phyloP scores from a whole-genome alignment of 2,113 vertebrate genomes.

The Ceyx margarethae region DNA sequence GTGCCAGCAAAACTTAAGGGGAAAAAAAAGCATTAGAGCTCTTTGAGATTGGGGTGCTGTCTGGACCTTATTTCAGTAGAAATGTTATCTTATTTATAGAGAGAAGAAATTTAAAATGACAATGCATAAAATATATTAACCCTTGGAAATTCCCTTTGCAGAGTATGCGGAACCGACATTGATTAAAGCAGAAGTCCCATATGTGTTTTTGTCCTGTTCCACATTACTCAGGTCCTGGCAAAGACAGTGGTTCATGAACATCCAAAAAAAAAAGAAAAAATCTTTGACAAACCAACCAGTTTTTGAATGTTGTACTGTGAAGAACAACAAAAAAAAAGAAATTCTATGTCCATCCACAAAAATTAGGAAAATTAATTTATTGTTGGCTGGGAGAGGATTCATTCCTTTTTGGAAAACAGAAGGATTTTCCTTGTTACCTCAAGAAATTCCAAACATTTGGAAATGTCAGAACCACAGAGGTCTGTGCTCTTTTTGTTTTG shows the following conservation, averaged over 20 bases:
- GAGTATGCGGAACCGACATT: background rate
- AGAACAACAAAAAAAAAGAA: background rate
- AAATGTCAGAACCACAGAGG: background rate
- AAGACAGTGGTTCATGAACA: background rate
- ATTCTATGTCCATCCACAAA: background rate
- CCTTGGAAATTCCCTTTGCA: slow-evolving; percentile 19
- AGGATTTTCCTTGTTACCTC: slow-evolving; percentile 39
- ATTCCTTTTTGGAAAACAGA: slow-evolving; percentile 46
- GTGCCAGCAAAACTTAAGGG: background rate
- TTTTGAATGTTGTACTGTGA: slow-evolving; percentile 19
- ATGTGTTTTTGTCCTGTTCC: slow-evolving; percentile 47
- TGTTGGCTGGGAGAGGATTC: slow-evolving; percentile 2
- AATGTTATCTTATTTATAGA: background rate
- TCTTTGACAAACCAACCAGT: background rate
- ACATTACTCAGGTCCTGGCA: slow-evolving; percentile 33
- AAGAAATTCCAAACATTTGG: slow-evolving; percentile 44
- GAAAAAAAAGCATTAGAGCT: background rate
- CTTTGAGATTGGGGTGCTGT: background rate
- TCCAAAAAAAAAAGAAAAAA: slow-evolving; percentile 45
- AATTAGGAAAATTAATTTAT: slow-evolving; percentile 48
- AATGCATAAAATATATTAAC: slow-evolving; percentile 26
- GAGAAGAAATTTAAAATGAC: slow-evolving; percentile 38
- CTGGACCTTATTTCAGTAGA: background rate
- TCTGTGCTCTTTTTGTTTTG: background rate
- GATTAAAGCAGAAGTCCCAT: slow-evolving; percentile 57